These are phyloP conservation scores for Micoletzkya japonica DNA, from an alignment of 2,888 invertebrate genomes.

Conservation along the genomic window DNA sequence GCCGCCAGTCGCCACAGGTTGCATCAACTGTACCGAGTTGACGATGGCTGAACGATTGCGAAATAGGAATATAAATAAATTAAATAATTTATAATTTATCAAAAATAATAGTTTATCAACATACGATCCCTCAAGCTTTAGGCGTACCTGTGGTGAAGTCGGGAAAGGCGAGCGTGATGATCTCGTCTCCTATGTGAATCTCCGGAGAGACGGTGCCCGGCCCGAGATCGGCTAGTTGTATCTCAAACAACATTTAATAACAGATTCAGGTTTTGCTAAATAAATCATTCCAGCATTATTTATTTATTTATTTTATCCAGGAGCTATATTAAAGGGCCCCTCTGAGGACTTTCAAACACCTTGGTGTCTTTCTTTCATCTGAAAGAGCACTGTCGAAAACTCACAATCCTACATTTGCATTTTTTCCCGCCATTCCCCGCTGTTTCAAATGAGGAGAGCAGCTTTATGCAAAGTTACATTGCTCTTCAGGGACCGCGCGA, in stretches of 20 bases:
- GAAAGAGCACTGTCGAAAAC: no score
- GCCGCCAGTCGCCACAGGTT: neutral
- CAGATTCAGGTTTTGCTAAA: no score
- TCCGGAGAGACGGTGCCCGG: slow-evolving; percentile 13
- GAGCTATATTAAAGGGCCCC: no score
- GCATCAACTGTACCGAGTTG: neutral
- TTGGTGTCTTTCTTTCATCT: no score
- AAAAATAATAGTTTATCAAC: neutral
- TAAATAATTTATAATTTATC: neutral
- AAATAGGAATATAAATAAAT: neutral
- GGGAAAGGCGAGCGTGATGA: slow-evolving; percentile 22
- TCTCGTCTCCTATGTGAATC: slow-evolving; percentile 25
- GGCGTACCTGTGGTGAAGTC: slow-evolving; percentile 15
- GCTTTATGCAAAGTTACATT: no score
- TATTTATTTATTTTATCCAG: no score
- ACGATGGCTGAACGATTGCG: slow-evolving; percentile 11
- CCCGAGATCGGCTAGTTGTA: neutral
- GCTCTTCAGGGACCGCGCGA: no score
- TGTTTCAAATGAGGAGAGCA: no score
- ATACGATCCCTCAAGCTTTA: neutral
- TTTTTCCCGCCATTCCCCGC: no score
- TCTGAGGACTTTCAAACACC: no score
- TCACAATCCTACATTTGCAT: no score
- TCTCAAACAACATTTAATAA: neutral
- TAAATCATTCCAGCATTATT: no score